Base-by-base conservation (phyloP, 2,113 vertebrate species). In the Rynchops niger region DNA sequence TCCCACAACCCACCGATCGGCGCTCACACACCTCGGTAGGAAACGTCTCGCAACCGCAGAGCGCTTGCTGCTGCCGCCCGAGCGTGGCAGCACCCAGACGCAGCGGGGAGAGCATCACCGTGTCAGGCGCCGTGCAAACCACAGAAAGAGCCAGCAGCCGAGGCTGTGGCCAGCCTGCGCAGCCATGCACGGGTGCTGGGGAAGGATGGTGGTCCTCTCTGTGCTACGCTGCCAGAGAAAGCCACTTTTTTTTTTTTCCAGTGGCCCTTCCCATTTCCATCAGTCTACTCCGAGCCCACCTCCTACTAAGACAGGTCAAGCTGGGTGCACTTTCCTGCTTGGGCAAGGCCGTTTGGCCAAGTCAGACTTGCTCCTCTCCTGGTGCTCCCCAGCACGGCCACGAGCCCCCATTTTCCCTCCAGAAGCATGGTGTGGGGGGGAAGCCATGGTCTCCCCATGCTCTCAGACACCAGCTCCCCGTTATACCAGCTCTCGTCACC, bases 21-120 rank as follows among this genome's bases (percentile, higher is more conserved):
- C 42, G 22, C 34, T 10, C 1, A 0, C 47, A 53, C 0, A 0
- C 36, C 56, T 23, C 1, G 2, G n/a, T 11, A 73, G 59, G 71
- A 83, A 86, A 62, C 5, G 1, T 4, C 76, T 73, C 5, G 7
- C 21, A 27, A 40, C 42, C 9, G 0, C 49, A 62, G 62, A 29
- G 52, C 1, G 0, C 5, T 40, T 0, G 0, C n/a, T 34, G 76
- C 42, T 19, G 78, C 38, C 25, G 40, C 1, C 11, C 0, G 1
- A 87, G 63, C 9, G 25, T 23, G 65, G 73, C 78, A 49, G 58
- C 63, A 55, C 19, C n/a, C 80, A 32, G 52, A 29, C 5, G 34
- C 38, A 20, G 29, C 2, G 1, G 34, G n/a, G 19, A 45, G 43
- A 49, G n/a, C 36, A 11, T 9, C 40, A 15, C 4, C 3, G 6